Conservation (phyloP, 2,113 vertebrate species). For the Pteronura brasiliensis region DNA sequence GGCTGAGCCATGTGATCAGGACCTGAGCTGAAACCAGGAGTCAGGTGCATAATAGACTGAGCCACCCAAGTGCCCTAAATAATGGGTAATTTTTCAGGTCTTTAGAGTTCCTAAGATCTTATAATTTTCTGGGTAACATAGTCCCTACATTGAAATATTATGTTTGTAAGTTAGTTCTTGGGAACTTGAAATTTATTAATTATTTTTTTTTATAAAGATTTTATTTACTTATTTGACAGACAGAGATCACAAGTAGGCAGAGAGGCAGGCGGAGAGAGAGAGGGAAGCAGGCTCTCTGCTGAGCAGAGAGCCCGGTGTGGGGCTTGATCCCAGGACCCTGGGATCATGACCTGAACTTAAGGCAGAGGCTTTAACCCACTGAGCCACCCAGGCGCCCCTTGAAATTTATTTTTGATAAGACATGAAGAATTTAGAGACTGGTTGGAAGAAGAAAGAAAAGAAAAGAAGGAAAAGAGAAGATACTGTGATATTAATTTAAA, state of each 20-base stretch:
- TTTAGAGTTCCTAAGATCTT: slow-evolving; percentile 15
- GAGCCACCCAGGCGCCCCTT: too few species aligned
- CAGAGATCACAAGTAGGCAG: too few species aligned
- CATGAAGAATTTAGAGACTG: not conserved
- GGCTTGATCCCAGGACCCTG: too few species aligned
- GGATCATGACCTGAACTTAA: too few species aligned
- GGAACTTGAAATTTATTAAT: slow-evolving; percentile 12
- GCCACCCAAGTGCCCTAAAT: not conserved
- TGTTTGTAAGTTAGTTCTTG: not conserved
- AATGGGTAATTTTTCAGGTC: not conserved
- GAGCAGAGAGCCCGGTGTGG: too few species aligned
- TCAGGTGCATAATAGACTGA: not conserved
- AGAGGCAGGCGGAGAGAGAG: too few species aligned
- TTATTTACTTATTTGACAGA: too few species aligned
- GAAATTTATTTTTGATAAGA: not conserved
- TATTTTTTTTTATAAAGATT: too few species aligned
- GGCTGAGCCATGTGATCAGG: not conserved
- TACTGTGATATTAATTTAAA: not conserved
- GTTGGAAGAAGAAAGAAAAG: not conserved
- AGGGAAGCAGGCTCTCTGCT: too few species aligned
- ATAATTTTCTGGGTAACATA: slow-evolving; percentile 25
- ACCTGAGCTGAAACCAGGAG: not conserved
- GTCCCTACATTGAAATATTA: not conserved
- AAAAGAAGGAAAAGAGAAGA: not conserved
- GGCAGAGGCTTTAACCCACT: too few species aligned